Percentiles rank a stretch among this genome's conserved stretches.
These are phyloP conservation scores for Rhogogaster chlorosoma DNA, from an alignment of 2,888 invertebrate species.

Conservation along the genomic window DNA sequence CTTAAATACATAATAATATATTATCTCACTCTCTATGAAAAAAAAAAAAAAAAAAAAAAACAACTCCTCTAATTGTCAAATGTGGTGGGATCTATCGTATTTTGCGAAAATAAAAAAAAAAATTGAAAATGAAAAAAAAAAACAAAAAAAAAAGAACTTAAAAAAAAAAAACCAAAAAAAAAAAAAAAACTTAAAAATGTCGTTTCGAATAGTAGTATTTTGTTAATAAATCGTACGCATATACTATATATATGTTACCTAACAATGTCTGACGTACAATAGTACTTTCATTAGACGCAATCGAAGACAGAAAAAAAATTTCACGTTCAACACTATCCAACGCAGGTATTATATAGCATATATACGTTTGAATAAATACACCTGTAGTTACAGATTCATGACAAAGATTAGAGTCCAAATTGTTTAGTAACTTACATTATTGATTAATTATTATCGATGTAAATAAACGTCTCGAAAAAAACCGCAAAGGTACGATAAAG, in stretches of 20 bases:
- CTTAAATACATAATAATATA: neutral
- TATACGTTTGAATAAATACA: constrained; percentile 11
- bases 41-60: too few species aligned
- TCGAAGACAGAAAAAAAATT: neutral
- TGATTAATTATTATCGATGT: neutral
- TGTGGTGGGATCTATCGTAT: neutral
- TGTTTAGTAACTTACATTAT: neutral
- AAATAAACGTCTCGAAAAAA: constrained; percentile 1
- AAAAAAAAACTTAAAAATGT: neutral
- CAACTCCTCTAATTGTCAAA: neutral
- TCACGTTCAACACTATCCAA: neutral
- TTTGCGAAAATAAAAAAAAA: neutral
- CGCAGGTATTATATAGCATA: too few species aligned
- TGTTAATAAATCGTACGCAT: neutral
- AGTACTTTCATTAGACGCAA: neutral
- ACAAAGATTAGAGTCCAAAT: neutral
- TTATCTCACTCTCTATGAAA: neutral
- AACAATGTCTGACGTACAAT: neutral
- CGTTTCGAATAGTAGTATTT: neutral
- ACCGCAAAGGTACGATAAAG: neutral
- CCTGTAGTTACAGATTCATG: neutral
- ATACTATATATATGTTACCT: neutral
- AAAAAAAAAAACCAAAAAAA: neutral
- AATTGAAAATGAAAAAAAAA: neutral
- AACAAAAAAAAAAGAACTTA: neutral